Percentiles rank a stretch among this genome's conserved stretches.
These are phyloP conservation scores for Acronicta aceris DNA, from an alignment of 2,888 invertebrate species.

Conservation along the genomic window DNA sequence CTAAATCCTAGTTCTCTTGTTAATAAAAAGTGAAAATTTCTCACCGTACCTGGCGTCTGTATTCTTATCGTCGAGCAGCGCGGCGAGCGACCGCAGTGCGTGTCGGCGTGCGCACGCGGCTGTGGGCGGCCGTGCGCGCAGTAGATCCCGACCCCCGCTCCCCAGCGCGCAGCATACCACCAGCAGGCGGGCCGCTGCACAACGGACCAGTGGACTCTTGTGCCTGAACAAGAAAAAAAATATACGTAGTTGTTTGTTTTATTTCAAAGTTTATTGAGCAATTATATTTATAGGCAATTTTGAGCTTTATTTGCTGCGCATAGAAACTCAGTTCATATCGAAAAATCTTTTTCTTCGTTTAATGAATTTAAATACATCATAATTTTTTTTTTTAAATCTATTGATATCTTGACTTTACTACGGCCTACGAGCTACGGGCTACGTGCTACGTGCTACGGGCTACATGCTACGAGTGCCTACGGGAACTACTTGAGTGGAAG, in stretches of 20 bases:
- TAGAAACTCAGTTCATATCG: no score
- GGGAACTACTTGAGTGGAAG: no score
- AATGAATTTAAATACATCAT: no score
- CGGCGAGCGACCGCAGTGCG: slow-evolving; percentile 82
- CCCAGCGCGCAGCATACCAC: slow-evolving; percentile 91
- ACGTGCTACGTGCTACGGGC: slow-evolving; percentile 3
- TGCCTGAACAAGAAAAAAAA: slow-evolving; percentile 76
- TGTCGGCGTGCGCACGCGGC: slow-evolving; percentile 84
- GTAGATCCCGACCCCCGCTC: slow-evolving; percentile 89
- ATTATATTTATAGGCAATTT: no score
- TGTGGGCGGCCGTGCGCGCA: slow-evolving; percentile 81
- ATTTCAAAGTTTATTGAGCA: no score
- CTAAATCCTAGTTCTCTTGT: no score
- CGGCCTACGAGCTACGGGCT: slow-evolving; percentile 5
- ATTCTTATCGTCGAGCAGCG: slow-evolving; percentile 87
- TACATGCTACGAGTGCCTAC: not conserved
- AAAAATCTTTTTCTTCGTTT: no score
- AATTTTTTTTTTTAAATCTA: no score
- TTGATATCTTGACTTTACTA: no score
- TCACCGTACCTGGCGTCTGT: slow-evolving; percentile 81
- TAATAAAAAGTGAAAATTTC: no score
- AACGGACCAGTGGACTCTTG: slow-evolving; percentile 91
- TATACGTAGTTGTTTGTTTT: not conserved
- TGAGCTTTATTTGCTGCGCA: no score
- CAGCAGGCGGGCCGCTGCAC: slow-evolving; percentile 90